phyloP scores from a whole-genome alignment of 2,888 invertebrate genomes.

The Agrochola macilenta region DNA sequence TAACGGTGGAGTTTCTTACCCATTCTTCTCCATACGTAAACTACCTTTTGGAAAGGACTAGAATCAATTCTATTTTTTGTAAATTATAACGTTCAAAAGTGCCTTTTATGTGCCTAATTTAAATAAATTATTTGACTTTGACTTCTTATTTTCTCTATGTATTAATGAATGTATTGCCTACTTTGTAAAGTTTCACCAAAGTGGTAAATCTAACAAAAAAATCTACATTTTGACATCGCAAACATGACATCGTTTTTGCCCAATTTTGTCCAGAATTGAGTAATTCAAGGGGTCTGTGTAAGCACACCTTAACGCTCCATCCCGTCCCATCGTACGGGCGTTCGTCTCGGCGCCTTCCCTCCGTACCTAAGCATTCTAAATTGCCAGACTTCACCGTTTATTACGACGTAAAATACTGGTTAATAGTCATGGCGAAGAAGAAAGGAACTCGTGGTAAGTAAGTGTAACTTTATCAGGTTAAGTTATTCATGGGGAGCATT shows the following conservation, averaged over 20 bases:
- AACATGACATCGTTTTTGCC: background rate
- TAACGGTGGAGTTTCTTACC: too few species aligned
- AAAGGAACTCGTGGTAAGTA: constrained; percentile 24
- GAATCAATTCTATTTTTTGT: too few species aligned
- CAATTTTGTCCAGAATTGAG: background rate
- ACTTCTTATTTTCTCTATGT: background rate
- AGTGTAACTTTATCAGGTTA: constrained; percentile 34
- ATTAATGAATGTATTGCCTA: background rate
- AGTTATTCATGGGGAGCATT: constrained; percentile 13
- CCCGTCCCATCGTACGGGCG: constrained; percentile 37
- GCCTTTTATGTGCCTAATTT: too few species aligned
- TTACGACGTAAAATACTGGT: constrained; percentile 55
- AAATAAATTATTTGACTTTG: too few species aligned
- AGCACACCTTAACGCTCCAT: constrained; percentile 40
- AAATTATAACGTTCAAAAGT: too few species aligned
- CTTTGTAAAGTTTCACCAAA: background rate
- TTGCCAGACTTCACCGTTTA: constrained; percentile 51
- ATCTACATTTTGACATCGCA: background rate
- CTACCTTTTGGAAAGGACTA: too few species aligned
- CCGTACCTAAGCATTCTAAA: constrained; percentile 61
- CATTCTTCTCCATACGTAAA: too few species aligned
- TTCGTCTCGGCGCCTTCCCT: constrained; percentile 44
- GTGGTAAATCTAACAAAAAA: background rate
- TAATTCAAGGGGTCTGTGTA: background rate
- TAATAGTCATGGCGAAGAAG: constrained; percentile 48